Evolutionary conservation across 2,797 vertebrate species (phyloP).

Genomic region (Podargus strigoides): DNA sequence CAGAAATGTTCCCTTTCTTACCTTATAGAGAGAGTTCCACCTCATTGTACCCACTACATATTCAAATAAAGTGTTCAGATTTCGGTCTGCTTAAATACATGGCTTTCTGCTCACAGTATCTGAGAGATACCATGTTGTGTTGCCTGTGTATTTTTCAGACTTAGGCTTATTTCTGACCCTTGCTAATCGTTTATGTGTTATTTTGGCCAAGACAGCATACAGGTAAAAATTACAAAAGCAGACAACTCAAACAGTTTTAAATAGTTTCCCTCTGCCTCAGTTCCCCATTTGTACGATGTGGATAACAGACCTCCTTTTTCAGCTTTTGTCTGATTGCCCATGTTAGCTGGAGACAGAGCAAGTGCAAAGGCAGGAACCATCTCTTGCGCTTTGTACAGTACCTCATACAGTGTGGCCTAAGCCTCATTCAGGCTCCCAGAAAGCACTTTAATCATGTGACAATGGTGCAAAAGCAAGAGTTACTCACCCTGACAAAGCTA

Average conservation of each 20-base stretch:
- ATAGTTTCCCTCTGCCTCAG: not conserved
- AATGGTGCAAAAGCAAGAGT: not conserved
- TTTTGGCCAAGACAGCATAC: not conserved
- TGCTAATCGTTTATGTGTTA: not conserved
- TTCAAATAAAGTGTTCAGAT: not conserved
- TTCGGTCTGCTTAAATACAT: not conserved
- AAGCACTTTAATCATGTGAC: not conserved
- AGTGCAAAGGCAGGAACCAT: not conserved
- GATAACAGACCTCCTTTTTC: not conserved
- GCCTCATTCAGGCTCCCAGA: not conserved
- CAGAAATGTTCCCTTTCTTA: not conserved
- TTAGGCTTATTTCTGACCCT: not conserved
- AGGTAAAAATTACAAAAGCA: not conserved
- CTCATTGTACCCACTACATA: not conserved
- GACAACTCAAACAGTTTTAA: not conserved
- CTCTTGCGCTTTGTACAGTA: not conserved
- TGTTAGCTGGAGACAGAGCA: not conserved
- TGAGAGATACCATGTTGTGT: not conserved
- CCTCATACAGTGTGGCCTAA: not conserved
- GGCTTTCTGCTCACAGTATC: not conserved
- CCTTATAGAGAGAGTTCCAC: not conserved
- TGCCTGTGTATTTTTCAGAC: not conserved
- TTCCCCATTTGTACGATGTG: rapidly evolving
- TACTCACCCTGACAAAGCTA: slow-evolving; percentile 93
- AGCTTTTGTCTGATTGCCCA: not conserved